Evolutionary conservation across 1,140 invertebrate genomes (phyloP).

Genomic region (Episyrphus balteatus): DNA sequence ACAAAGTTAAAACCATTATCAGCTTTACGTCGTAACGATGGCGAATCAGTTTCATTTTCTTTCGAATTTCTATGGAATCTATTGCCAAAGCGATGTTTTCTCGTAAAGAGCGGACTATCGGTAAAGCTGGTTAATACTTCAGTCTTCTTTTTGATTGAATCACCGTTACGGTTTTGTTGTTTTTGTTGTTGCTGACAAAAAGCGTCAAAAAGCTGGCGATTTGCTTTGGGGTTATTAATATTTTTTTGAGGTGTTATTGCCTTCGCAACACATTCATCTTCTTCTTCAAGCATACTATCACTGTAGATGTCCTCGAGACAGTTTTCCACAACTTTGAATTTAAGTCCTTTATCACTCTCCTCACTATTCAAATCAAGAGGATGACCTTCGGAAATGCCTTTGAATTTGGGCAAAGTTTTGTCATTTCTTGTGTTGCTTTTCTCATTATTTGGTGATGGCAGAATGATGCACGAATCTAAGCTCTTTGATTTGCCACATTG

Average conservation of each 20-base stretch:
- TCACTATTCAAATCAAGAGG: no score
- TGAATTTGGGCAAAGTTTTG: conserved; percentile 16
- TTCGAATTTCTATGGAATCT: conserved; percentile 19
- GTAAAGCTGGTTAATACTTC: conserved; percentile 36
- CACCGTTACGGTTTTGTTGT: neutral
- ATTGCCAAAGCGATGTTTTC: conserved; percentile 34
- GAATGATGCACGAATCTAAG: conserved; percentile 63
- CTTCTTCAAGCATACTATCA: conserved; percentile 2
- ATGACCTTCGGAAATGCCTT: conserved; percentile 1
- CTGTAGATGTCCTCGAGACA: conserved; percentile 8
- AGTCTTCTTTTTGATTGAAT: conserved; percentile 20
- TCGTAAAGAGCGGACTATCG: conserved; percentile 34
- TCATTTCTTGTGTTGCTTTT: neutral
- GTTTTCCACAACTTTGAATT: conserved; percentile 5
- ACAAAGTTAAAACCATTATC: conserved; percentile 33
- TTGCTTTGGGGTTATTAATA: no score
- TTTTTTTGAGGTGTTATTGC: neutral
- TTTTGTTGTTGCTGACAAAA: neutral
- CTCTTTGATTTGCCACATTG: conserved; percentile 73
- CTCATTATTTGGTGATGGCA: conserved; percentile 10
- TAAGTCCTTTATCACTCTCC: no score
- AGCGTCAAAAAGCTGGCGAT: no score
- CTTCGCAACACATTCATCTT: neutral
- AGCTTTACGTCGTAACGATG: conserved; percentile 24
- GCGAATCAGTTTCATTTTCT: conserved; percentile 20